phyloP scores from a whole-genome alignment of 1,140 invertebrate genomes.

The Drosophila orena region DNA sequence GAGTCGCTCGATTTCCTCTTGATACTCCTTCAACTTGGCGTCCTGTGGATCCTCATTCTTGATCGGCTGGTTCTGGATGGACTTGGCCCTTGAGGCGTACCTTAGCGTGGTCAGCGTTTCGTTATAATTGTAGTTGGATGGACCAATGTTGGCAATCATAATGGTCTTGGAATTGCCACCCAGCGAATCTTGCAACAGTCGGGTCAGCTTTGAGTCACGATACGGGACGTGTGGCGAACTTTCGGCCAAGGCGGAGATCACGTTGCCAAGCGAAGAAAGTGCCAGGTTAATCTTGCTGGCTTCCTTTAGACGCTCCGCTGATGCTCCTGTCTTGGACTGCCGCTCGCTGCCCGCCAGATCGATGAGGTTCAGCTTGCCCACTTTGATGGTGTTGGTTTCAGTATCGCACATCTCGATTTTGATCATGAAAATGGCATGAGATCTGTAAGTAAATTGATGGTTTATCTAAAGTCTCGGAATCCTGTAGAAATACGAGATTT shows the following conservation, averaged over 20 bases:
- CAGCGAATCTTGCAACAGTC: constrained; percentile 96
- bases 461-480: background rate
- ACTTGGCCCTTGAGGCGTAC: constrained; percentile 97
- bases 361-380: constrained; percentile 91
- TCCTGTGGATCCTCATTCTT: constrained; percentile 99
- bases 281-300: constrained; percentile 98
- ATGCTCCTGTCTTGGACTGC: constrained; percentile 95
- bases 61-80: constrained; percentile 97
- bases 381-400: constrained; percentile 88
- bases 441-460: constrained; percentile 85
- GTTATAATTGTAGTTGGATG: constrained; percentile 98
- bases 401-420: constrained; percentile 98
- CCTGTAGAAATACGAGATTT: no score
- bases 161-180: constrained; percentile 98
- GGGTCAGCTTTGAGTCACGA: constrained; percentile 96
- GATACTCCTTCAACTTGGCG: constrained; percentile 94
- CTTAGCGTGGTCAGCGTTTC: constrained; percentile 96
- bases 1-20: constrained; percentile 92
- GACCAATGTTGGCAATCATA: constrained; percentile 98
- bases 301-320: constrained; percentile 96
- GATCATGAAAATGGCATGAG: constrained; percentile 99
- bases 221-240: constrained; percentile 96
- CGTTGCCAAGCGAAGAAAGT: constrained; percentile 95
- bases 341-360: constrained; percentile 94
- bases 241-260: constrained; percentile 96